Percentiles rank a stretch among this genome's conserved stretches.
Evolutionary conservation across 2,797 vertebrate genomes (phyloP).

Genomic region (Gallirallus australis): DNA sequence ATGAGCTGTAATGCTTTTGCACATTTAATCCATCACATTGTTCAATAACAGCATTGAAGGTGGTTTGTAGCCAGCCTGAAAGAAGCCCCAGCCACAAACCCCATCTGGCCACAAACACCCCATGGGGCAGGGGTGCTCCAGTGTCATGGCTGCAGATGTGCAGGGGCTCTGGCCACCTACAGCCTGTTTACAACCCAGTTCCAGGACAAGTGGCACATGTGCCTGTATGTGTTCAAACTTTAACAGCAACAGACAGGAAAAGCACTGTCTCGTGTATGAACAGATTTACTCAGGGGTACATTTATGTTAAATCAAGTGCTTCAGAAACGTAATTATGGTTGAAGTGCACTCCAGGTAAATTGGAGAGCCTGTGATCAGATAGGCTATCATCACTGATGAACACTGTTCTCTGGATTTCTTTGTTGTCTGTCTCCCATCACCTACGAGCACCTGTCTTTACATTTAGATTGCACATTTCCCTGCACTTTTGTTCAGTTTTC

Average conservation of each 20-base stretch:
- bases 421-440: neutral
- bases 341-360: conserved; percentile 23
- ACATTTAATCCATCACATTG: neutral
- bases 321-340: neutral
- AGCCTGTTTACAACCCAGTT: rapidly evolving
- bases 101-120: rapidly evolving
- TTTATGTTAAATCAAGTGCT: neutral
- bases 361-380: neutral
- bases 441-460: neutral
- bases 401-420: neutral
- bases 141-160: rapidly evolving
- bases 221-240: neutral
- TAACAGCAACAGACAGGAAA: neutral
- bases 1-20: neutral
- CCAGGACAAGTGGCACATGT: neutral
- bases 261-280: neutral
- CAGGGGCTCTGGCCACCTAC: neutral
- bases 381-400: neutral
- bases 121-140: rapidly evolving
- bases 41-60: rapidly evolving
- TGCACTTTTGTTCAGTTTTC: neutral
- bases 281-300: neutral
- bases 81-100: neutral
- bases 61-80: neutral
- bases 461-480: neutral